Evolutionary conservation across 2,797 vertebrate genomes (phyloP).

Genomic region (Pristis pectinata): DNA sequence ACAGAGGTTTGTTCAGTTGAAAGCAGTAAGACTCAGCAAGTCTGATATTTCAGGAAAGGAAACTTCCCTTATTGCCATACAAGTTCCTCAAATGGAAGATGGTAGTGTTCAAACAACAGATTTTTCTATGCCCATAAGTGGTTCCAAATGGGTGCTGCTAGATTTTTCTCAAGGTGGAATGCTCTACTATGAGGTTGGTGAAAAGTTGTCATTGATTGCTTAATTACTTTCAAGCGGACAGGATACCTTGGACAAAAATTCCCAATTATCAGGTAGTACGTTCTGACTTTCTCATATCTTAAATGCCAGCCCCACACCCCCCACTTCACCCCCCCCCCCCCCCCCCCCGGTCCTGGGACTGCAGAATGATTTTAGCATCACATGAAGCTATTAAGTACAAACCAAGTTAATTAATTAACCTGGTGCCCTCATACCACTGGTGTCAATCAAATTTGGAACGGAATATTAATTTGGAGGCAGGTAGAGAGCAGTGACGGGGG

Average conservation of each 20-base stretch:
- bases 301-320: no score
- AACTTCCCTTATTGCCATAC: not conserved
- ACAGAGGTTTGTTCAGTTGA: not conserved
- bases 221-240: not conserved
- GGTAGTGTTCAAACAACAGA: not conserved
- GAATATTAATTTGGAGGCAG: no score
- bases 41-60: not conserved
- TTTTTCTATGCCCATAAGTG: not conserved
- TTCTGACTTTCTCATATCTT: not conserved
- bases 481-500: no score
- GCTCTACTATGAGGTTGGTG: not conserved
- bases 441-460: not conserved
- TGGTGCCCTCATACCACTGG: not conserved
- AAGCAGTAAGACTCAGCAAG: not conserved
- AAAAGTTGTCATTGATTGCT: not conserved
- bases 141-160: no score
- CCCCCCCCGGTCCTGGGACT: no score
- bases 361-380: not conserved
- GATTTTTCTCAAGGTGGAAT: not conserved
- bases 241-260: not conserved
- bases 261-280: not conserved
- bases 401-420: slow-evolving; percentile 13
- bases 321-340: no score
- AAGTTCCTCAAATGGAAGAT: not conserved
- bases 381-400: not conserved